Evolutionary conservation across 2,888 invertebrate species (phyloP).

Genomic region (Eristalis arbustorum): DNA sequence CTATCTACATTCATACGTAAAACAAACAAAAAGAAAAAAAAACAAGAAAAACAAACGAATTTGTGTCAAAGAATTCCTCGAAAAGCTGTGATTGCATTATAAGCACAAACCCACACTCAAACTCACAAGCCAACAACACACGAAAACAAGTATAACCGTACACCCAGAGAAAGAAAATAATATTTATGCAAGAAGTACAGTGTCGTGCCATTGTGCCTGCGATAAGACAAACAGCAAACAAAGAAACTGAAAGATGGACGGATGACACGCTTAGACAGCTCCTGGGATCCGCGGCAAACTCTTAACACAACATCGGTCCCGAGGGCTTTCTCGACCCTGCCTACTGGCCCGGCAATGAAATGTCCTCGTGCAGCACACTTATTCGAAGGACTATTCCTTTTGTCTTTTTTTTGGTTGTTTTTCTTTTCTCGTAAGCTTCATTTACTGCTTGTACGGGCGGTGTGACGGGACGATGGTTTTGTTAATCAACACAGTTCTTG

Average conservation of each 20-base stretch:
- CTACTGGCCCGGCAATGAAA: not conserved
- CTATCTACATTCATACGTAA: not conserved
- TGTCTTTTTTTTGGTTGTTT: conserved; percentile 1
- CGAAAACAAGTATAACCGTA: not conserved
- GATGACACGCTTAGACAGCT: not conserved
- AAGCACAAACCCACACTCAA: conserved; percentile 44
- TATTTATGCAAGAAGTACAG: not conserved
- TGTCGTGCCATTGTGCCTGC: conserved; percentile 10
- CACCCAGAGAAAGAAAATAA: not conserved
- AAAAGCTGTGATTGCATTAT: conserved; percentile 59
- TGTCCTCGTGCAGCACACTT: not conserved
- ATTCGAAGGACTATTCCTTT: not conserved
- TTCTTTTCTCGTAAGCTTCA: conserved; percentile 22
- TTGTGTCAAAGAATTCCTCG: conserved; percentile 44
- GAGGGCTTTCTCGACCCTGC: not conserved
- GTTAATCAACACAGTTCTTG: conserved; percentile 5
- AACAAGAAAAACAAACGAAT: conserved; percentile 15
- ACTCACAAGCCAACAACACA: not conserved
- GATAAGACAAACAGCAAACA: not conserved
- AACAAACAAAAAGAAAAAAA: not conserved
- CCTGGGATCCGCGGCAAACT: not conserved
- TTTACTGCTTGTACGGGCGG: conserved; percentile 31
- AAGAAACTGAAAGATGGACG: not conserved
- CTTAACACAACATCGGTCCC: not conserved
- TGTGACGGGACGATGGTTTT: not conserved